Percentiles rank a stretch among this genome's conserved stretches.
These are phyloP conservation scores for Hipparchia semele DNA, from an alignment of 2,888 invertebrate genomes.

Conservation along the genomic window DNA sequence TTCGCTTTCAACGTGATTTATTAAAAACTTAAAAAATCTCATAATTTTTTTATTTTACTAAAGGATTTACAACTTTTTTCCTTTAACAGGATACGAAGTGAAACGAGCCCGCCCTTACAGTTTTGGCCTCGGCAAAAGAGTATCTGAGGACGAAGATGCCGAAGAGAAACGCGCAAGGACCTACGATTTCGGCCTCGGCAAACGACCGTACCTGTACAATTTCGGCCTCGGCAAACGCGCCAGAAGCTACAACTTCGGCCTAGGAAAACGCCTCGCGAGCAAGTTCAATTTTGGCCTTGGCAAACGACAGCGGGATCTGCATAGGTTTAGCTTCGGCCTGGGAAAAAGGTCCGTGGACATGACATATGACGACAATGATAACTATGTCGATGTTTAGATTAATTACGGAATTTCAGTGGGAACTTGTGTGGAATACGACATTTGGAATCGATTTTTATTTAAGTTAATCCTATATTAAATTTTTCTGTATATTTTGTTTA, in stretches of 20 bases:
- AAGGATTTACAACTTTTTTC: neutral
- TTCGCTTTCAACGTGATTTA: no score
- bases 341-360: conserved; percentile 77
- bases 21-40: no score
- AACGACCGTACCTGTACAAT: conserved; percentile 72
- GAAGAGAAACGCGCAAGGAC: conserved; percentile 70
- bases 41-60: no score
- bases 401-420: conserved; percentile 39
- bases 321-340: conserved; percentile 82
- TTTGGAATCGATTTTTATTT: neutral
- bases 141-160: conserved; percentile 59
- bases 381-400: conserved; percentile 64
- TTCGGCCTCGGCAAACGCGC: conserved; percentile 80
- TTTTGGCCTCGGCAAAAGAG: conserved; percentile 87
- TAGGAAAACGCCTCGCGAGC: conserved; percentile 80
- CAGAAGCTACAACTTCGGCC: conserved; percentile 79
- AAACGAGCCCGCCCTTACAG: conserved; percentile 86
- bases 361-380: conserved; percentile 56
- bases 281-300: conserved; percentile 84
- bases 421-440: conserved; percentile 39
- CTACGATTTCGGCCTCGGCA: conserved; percentile 76
- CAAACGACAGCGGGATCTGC: conserved; percentile 77
- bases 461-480: conserved; percentile 30
- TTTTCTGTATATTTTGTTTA: conserved; percentile 53
- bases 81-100: conserved; percentile 60